These are phyloP conservation scores for Acromyrmex echinatior DNA, from an alignment of 1,140 invertebrate species.

Conservation along the genomic window DNA sequence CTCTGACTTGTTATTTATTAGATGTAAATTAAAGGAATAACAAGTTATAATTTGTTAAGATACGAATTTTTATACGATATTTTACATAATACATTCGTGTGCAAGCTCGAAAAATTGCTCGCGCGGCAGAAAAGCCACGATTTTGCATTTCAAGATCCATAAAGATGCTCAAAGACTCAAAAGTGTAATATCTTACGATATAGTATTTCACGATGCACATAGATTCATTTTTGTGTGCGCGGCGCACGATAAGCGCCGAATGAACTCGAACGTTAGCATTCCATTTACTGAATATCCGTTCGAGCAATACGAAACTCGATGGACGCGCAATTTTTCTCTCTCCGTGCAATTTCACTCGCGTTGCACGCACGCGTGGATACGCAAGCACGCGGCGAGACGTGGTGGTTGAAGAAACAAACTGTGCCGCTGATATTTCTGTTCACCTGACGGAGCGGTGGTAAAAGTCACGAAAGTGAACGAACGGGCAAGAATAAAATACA, in stretches of 20 bases:
- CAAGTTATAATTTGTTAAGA: too few relatives aligned
- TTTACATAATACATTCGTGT: not conserved
- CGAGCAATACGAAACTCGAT: not conserved
- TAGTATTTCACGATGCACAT: not conserved
- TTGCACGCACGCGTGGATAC: not conserved
- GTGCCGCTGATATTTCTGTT: slow-evolving; percentile 43
- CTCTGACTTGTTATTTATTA: not conserved
- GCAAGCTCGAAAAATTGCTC: not conserved
- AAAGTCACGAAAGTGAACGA: not conserved
- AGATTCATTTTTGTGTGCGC: not conserved
- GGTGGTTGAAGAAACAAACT: slow-evolving; percentile 4
- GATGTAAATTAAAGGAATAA: not conserved
- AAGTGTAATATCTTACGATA: not conserved
- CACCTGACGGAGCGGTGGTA: not conserved
- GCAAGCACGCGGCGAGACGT: not conserved
- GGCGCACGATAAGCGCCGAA: not conserved
- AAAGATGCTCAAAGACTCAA: not conserved
- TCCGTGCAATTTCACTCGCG: slow-evolving; percentile 16
- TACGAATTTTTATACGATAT: too few relatives aligned
- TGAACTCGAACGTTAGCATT: not conserved
- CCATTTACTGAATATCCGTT: slow-evolving; percentile 8
- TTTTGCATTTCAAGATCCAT: slow-evolving; percentile 11
- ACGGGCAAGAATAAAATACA: not conserved
- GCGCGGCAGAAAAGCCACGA: not conserved
- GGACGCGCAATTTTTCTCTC: slow-evolving; percentile 23